These are phyloP conservation scores for Andrena cerasifolii DNA, from an alignment of 1,140 invertebrate species.

Conservation along the genomic window DNA sequence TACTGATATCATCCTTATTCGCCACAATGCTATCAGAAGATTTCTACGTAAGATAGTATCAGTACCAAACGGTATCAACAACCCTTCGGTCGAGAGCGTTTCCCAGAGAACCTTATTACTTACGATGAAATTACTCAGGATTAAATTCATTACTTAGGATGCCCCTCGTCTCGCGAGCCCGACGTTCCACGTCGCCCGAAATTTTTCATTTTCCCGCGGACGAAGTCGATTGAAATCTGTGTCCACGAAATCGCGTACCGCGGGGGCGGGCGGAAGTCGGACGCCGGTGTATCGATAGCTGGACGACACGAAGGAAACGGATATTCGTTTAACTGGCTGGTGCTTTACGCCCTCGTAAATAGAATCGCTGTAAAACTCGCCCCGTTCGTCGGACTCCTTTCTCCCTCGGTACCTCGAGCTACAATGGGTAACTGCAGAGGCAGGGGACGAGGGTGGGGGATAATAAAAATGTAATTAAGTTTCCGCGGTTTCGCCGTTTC, in stretches of 20 bases:
- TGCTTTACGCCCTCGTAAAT: slow-evolving; percentile 4
- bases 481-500: slow-evolving; percentile 12
- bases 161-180: background rate
- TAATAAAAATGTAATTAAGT: slow-evolving; percentile 35
- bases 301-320: slow-evolving; percentile 13
- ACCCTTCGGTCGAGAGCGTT: no score
- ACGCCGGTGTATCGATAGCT: background rate
- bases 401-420: no score
- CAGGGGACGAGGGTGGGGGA: background rate
- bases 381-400: background rate
- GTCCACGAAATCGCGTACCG: background rate
- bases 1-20: no score
- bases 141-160: background rate
- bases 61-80: no score
- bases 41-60: no score
- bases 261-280: background rate
- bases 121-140: no score
- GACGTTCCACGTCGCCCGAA: no score
- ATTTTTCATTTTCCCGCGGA: background rate
- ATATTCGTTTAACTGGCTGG: slow-evolving; percentile 4
- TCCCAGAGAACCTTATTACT: no score
- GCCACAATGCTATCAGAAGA: no score
- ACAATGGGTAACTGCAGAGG: background rate
- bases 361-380: background rate
- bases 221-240: slow-evolving; percentile 5